Conservation (phyloP, 1,140 invertebrate species). For the Drosophila tristis region DNA sequence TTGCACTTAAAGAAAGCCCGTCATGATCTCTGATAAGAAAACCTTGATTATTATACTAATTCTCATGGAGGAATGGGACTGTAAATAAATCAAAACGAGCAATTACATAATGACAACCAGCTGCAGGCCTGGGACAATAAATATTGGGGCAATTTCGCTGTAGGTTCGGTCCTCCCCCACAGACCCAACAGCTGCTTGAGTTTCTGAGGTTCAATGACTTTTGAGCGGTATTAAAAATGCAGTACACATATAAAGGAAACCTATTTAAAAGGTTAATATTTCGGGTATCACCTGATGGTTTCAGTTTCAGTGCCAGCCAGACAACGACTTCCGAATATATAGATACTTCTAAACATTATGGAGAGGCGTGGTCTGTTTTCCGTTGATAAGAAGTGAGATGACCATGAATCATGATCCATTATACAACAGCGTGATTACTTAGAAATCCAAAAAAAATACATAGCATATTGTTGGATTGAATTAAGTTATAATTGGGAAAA, state of each 20-base stretch:
- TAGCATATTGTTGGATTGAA: not conserved
- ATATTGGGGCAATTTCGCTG: not conserved
- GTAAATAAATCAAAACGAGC: not conserved
- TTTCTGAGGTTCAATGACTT: constrained; percentile 2
- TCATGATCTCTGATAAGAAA: constrained; percentile 3
- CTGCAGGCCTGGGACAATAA: not conserved
- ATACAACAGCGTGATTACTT: constrained; percentile 37
- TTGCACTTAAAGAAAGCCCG: not conserved
- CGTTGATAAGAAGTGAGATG: constrained; percentile 43
- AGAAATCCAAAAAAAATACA: not conserved
- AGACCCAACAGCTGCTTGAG: not conserved
- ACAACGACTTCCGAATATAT: not conserved
- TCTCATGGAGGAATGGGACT: not conserved
- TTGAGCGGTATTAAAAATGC: not conserved
- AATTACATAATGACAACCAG: constrained; percentile 13
- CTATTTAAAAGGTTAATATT: not conserved
- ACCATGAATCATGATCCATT: constrained; percentile 17
- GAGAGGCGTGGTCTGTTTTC: constrained; percentile 19
- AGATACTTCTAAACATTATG: not conserved
- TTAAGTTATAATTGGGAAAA: no score
- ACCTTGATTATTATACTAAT: not conserved
- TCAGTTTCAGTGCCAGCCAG: constrained; percentile 3
- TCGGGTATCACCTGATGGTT: constrained; percentile 25
- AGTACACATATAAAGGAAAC: not conserved
- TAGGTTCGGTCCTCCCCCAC: not conserved